Base-by-base conservation (phyloP, 53 echinoderm and acorn worm genomes). In the Luidia sarsii region DNA sequence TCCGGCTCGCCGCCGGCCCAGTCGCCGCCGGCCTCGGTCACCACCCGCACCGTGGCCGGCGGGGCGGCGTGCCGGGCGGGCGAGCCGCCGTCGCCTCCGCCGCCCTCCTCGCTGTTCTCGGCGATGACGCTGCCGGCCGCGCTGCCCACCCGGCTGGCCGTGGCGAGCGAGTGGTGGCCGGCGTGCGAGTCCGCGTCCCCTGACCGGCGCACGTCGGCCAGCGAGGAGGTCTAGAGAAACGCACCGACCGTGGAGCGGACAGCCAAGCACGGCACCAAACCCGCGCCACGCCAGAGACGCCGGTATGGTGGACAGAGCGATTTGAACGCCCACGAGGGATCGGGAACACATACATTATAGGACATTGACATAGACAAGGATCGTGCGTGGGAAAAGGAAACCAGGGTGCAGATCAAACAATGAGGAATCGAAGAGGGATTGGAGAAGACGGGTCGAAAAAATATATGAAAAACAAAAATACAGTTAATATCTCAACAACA, bases 41-140 rank as follows among this genome's bases (percentile, higher is more conserved):
- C 82, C n/a, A n/a, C n/a, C 37, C 88, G 88, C 54, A 85, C 82
- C 39, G 86, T 92, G 29, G 88, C 92, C n/a, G 92, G 13, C 43
- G 92, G 92, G 30, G 85, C 88, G 1, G 87, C 31, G 51, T 95
- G 92, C 10, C 80, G 80, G 2, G 66, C 73, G 6, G 41, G 41
- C 41, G 41, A 6, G 41, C 11, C 41, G n/a, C 41, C 6, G 11
- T 41, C 41, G 11, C 41, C 41, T 7, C 30, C 46, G 25, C 7
- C 36, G 43, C 21, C 36, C 32, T 59, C 77, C 28, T 59, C 48
- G 21, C 33, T 7, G 55, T 60, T 57, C 31, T 77, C 77, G 31
- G 61, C 30, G 3, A 77, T 77, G 8, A 77, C 48, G 46, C 77
- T 77, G 59, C 77, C 77, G 9, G 77, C 77, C 21, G 61, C 18